phyloP scores from a whole-genome alignment of 2,797 vertebrate genomes.

The Alfaro cultratus region DNA sequence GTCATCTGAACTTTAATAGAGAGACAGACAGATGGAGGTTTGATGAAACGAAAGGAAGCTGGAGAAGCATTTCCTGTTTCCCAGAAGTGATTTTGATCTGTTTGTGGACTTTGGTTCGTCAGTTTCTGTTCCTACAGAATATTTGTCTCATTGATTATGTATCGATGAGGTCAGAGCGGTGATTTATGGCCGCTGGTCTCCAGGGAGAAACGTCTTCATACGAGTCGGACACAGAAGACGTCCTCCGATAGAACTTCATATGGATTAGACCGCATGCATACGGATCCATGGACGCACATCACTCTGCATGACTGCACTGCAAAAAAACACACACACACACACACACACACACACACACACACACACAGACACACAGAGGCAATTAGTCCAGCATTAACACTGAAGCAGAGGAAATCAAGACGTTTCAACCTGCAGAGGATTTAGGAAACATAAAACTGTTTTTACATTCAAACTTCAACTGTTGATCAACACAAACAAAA shows the following conservation, averaged over 20 bases:
- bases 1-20: constrained; percentile 41
- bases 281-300: constrained; percentile 57
- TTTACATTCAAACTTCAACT: too few relatives aligned
- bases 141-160: constrained; percentile 60
- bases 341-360: neutral
- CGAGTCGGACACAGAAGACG: constrained; percentile 45
- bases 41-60: neutral
- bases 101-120: neutral
- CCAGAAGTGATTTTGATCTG: neutral
- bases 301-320: constrained; percentile 37
- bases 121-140: constrained; percentile 6
- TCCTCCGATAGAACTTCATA: constrained; percentile 58
- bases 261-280: constrained; percentile 50
- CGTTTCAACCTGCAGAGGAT: too few relatives aligned
- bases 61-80: constrained; percentile 12
- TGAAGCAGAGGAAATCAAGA: too few relatives aligned
- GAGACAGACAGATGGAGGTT: neutral
- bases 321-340: constrained; percentile 29
- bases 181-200: constrained; percentile 70
- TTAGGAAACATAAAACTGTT: too few relatives aligned
- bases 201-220: constrained; percentile 65
- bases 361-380: neutral
- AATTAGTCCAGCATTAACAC: neutral
- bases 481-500: too few relatives aligned
- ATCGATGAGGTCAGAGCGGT: constrained; percentile 63